These are phyloP conservation scores for Apis florea DNA, from an alignment of 1,140 invertebrate species.

Conservation along the genomic window DNA sequence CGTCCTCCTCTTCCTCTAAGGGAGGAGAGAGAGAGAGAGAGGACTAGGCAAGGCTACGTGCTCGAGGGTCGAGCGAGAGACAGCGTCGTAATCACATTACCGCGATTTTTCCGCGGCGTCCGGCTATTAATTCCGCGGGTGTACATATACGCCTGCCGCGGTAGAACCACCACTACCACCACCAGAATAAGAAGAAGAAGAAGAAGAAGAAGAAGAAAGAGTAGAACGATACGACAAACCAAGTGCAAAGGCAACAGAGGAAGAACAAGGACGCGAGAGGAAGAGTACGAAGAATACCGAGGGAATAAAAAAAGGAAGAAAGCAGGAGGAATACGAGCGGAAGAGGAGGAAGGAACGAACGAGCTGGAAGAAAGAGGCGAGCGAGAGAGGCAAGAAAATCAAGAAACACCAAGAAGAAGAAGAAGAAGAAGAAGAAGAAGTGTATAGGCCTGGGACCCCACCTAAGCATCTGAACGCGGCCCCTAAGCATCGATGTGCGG, in stretches of 20 bases:
- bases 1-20: no score
- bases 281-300: slow-evolving; percentile 30
- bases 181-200: not conserved
- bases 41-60: slow-evolving; percentile 64
- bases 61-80: slow-evolving; percentile 67
- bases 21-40: slow-evolving; percentile 36
- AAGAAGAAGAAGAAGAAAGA: not conserved
- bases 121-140: slow-evolving; percentile 77
- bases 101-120: slow-evolving; percentile 71
- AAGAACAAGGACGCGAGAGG: slow-evolving; percentile 27
- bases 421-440: slow-evolving; percentile 9
- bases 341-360: not conserved
- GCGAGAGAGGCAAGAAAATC: no score
- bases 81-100: slow-evolving; percentile 78
- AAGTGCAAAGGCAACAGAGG: slow-evolving; percentile 30
- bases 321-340: not conserved
- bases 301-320: not conserved
- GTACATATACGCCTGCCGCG: slow-evolving; percentile 58
- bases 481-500: slow-evolving; percentile 75
- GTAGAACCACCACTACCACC: slow-evolving; percentile 19
- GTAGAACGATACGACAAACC: not conserved
- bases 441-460: slow-evolving; percentile 66
- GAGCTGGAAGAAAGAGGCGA: not conserved
- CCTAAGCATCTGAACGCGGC: slow-evolving; percentile 72
- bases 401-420: slow-evolving; percentile 3